Evolutionary conservation across 2,113 vertebrate species (phyloP).

Genomic region (Rhinolophus sinicus): DNA sequence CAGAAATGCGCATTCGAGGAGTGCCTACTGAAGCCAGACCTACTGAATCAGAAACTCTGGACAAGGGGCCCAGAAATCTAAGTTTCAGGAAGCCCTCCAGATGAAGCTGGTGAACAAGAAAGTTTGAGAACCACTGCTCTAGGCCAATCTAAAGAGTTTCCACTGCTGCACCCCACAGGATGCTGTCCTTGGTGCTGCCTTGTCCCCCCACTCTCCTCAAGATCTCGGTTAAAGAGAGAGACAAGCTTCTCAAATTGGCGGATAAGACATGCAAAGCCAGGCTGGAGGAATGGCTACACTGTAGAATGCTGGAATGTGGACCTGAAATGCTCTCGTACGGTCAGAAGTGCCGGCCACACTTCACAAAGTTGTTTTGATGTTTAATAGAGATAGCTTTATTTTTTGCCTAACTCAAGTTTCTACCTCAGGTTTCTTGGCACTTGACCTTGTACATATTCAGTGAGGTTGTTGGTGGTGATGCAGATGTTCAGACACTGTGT

Average conservation of each 20-base stretch:
- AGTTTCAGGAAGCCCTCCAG: background rate
- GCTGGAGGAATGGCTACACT: background rate
- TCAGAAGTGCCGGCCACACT: slow-evolving; percentile 44
- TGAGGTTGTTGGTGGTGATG: background rate
- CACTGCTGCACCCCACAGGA: background rate
- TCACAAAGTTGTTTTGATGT: slow-evolving; percentile 41
- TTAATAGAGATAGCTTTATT: slow-evolving; percentile 52
- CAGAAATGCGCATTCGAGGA: background rate
- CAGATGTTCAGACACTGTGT: background rate
- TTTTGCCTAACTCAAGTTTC: slow-evolving; percentile 30
- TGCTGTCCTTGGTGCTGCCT: slow-evolving; percentile 73
- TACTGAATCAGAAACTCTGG: background rate
- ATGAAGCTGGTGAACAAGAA: background rate
- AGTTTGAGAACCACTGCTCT: background rate
- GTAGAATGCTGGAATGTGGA: slow-evolving; percentile 12
- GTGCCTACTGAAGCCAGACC: background rate
- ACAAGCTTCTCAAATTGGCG: background rate
- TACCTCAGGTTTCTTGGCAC: slow-evolving; percentile 44
- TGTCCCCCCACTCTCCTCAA: background rate
- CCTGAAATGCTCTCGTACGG: background rate
- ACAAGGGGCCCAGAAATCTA: background rate
- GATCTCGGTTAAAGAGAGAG: slow-evolving; percentile 15
- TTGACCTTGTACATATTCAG: background rate
- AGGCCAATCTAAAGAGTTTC: slow-evolving; percentile 10
- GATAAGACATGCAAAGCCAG: slow-evolving; percentile 17